Conservation (phyloP, 2,888 invertebrate species). For the Dendrolimus pini region DNA sequence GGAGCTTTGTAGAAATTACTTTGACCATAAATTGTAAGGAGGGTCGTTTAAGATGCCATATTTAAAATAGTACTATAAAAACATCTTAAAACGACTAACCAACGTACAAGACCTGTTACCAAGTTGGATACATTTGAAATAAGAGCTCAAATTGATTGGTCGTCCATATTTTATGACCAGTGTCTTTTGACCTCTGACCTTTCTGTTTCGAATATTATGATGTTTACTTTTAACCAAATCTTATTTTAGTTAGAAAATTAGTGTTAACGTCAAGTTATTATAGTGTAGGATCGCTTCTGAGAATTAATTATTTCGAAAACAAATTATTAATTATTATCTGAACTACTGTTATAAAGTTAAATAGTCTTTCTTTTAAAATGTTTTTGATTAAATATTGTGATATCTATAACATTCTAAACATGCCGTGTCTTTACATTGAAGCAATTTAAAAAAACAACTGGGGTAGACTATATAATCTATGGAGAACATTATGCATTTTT, state of each 20-base stretch:
- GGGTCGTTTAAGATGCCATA: constrained; percentile 57
- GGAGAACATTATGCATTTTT: too few relatives aligned
- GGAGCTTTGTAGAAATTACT: constrained; percentile 54
- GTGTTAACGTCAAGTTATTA: not conserved
- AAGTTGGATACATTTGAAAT: not conserved
- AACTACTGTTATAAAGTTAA: too few relatives aligned
- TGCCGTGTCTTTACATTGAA: too few relatives aligned
- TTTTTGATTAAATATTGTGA: too few relatives aligned
- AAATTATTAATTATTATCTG: too few relatives aligned
- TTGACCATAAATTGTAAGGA: constrained; percentile 56
- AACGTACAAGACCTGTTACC: constrained; percentile 14
- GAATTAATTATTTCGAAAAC: too few relatives aligned
- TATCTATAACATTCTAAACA: too few relatives aligned
- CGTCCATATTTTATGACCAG: not conserved
- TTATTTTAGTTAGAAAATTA: not conserved
- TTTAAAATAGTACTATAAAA: constrained; percentile 71
- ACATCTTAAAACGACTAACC: constrained; percentile 42
- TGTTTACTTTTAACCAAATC: not conserved
- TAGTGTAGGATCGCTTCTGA: too few relatives aligned
- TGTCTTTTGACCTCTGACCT: not conserved
- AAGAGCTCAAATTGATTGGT: not conserved
- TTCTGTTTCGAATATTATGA: not conserved
- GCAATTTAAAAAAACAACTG: too few relatives aligned
- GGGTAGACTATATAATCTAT: too few relatives aligned
- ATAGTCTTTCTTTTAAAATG: too few relatives aligned